Conservation (phyloP, 2,113 vertebrate species). For the Panthera leo region DNA sequence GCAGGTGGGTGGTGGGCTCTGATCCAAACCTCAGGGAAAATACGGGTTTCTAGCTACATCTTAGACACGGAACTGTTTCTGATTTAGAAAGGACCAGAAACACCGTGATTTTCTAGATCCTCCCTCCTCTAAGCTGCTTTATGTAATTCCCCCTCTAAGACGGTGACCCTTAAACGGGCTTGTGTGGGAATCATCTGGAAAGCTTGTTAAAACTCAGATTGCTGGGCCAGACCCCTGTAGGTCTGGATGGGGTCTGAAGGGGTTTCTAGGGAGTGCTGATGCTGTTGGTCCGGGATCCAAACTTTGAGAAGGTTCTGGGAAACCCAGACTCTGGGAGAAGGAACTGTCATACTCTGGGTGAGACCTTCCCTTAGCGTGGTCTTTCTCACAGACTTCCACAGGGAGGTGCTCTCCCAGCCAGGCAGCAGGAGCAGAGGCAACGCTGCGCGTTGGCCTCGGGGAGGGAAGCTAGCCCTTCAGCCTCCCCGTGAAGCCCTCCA, state of each 20-base stretch:
- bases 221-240: neutral
- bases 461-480: neutral
- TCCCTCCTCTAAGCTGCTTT: neutral
- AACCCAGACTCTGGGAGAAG: neutral
- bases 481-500: neutral
- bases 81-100: neutral
- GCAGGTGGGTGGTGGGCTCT: neutral
- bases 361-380: neutral
- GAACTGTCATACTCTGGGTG: neutral
- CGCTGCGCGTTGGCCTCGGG: fast-evolving
- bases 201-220: neutral
- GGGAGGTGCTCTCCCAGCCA: neutral
- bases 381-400: neutral
- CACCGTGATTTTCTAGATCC: neutral
- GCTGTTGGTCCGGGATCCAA: neutral
- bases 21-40: neutral
- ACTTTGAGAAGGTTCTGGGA: neutral
- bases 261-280: neutral
- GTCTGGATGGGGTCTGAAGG: neutral
- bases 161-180: neutral
- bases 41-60: neutral
- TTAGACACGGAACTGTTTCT: neutral
- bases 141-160: neutral
- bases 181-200: neutral
- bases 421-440: neutral